A percentile compares a stretch with the other conserved stretches of the same genome.
Evolutionary conservation across 2,888 invertebrate genomes (phyloP).

Genomic region (Lamproptera curius): DNA sequence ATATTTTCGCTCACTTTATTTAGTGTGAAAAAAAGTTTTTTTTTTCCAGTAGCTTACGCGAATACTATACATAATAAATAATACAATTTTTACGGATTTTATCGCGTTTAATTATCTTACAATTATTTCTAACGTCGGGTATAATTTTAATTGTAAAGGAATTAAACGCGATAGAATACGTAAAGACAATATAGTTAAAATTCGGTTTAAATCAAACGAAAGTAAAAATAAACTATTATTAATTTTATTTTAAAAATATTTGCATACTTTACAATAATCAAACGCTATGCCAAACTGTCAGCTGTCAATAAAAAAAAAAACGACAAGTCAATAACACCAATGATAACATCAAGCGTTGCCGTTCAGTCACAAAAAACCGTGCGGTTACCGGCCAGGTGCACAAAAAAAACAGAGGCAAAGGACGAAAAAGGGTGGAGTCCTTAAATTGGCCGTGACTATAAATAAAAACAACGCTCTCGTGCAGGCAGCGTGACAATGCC

Average conservation of each 20-base stretch:
- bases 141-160: too few species aligned
- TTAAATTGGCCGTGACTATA: conserved; percentile 16
- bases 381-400: neutral
- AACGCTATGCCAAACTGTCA: neutral
- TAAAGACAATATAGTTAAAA: too few species aligned
- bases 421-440: conserved; percentile 3
- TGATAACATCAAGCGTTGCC: neutral
- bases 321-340: too few species aligned
- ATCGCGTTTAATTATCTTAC: too few species aligned
- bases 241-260: neutral
- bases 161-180: too few species aligned
- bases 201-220: too few species aligned
- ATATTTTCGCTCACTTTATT: too few species aligned
- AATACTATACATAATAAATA: too few species aligned
- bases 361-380: neutral
- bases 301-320: neutral
- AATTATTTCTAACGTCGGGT: too few species aligned
- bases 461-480: conserved; percentile 5
- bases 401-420: conserved; percentile 1
- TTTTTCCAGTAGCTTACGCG: too few species aligned
- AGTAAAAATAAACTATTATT: neutral
- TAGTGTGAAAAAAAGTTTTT: too few species aligned
- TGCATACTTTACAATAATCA: neutral
- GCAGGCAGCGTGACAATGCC: conserved; percentile 8
- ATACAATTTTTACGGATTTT: too few species aligned